These are phyloP conservation scores for Osmoderma eremita DNA, from an alignment of 2,888 invertebrate species.

Conservation along the genomic window DNA sequence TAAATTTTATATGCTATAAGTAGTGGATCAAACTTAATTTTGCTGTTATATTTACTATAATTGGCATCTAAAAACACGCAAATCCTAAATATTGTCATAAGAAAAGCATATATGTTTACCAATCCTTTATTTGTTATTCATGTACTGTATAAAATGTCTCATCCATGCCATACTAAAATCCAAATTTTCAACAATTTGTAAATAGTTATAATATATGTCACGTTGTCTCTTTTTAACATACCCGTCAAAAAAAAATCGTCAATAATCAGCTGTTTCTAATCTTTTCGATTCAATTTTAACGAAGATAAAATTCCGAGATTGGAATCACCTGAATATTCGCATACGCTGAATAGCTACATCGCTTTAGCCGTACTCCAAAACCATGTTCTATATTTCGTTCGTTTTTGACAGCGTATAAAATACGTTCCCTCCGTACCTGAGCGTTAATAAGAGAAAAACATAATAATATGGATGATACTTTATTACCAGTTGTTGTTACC, in stretches of 20 bases:
- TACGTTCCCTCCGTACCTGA: slow-evolving; percentile 62
- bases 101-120: slow-evolving; percentile 1
- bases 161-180: not conserved
- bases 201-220: slow-evolving; percentile 41
- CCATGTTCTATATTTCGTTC: slow-evolving; percentile 27
- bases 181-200: slow-evolving; percentile 34
- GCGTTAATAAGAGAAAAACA: slow-evolving; percentile 46
- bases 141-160: slow-evolving; percentile 12
- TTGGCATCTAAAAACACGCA: no score
- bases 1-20: no score
- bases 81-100: no score
- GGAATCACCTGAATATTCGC: slow-evolving; percentile 39
- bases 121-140: not conserved
- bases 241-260: slow-evolving; percentile 4
- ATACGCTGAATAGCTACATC: slow-evolving; percentile 35
- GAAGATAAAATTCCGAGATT: no score
- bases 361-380: slow-evolving; percentile 40
- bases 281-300: not conserved
- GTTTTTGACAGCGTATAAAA: slow-evolving; percentile 40
- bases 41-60: no score
- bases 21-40: no score
- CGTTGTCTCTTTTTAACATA: slow-evolving; percentile 33
- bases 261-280: slow-evolving; percentile 25
- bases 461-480: slow-evolving; percentile 48
- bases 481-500: slow-evolving; percentile 51